Evolutionary conservation across 2,797 vertebrate genomes (phyloP).

Genomic region (Channa striata): DNA sequence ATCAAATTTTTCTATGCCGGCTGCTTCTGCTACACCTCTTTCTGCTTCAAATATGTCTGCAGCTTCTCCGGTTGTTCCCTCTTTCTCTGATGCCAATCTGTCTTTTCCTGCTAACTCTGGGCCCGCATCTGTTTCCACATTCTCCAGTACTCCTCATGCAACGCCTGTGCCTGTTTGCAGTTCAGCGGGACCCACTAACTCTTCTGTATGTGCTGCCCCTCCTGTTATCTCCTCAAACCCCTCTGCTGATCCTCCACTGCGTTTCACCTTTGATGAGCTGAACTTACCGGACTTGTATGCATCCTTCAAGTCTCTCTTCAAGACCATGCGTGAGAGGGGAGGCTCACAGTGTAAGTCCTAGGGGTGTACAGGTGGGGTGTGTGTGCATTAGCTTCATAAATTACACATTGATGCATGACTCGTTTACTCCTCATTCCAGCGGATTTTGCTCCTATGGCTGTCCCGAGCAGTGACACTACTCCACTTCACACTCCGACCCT

Average conservation of each 20-base stretch:
- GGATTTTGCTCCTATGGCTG: slow-evolving; percentile 63
- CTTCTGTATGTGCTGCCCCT: slow-evolving; percentile 18
- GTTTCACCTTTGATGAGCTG: slow-evolving; percentile 95
- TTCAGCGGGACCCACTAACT: slow-evolving; percentile 26
- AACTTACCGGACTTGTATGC: slow-evolving; percentile 94
- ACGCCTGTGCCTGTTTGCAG: slow-evolving; percentile 32
- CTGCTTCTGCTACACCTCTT: slow-evolving; percentile 29
- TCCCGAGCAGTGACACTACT: slow-evolving; percentile 72
- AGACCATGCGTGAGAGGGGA: slow-evolving; percentile 93
- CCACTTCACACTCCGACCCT: slow-evolving; percentile 87
- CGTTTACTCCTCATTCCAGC: slow-evolving; percentile 67
- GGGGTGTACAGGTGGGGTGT: slow-evolving; percentile 3
- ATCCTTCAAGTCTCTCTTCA: slow-evolving; percentile 96
- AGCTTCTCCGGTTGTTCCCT: slow-evolving; percentile 38
- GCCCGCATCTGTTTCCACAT: slow-evolving; percentile 30
- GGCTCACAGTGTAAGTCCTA: slow-evolving; percentile 84
- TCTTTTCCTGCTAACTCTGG: slow-evolving; percentile 50
- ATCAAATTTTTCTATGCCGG: slow-evolving; percentile 33
- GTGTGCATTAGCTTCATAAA: not conserved
- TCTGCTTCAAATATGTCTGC: slow-evolving; percentile 28
- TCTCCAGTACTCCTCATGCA: slow-evolving; percentile 35
- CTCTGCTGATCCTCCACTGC: slow-evolving; percentile 70
- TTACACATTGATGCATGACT: not conserved
- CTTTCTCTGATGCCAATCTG: slow-evolving; percentile 39
- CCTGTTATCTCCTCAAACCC: slow-evolving; percentile 40